Percentiles rank a stretch among this genome's conserved stretches.
phyloP scores from a whole-genome alignment of 1,140 invertebrate species.

The Pemphigus obesinymphae region DNA sequence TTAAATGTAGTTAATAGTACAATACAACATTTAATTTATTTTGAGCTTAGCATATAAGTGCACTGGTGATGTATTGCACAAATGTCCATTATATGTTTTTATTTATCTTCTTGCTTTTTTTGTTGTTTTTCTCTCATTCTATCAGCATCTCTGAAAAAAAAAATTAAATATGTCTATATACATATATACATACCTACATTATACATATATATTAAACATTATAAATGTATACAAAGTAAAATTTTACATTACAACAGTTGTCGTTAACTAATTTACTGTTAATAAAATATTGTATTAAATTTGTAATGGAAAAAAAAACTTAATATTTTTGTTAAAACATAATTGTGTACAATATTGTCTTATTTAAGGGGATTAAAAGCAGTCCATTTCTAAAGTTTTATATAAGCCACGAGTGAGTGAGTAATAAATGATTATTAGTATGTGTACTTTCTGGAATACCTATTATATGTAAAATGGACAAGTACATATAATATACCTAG shows the following conservation, averaged over 20 bases:
- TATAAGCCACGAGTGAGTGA: no score
- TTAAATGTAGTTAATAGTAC: neutral
- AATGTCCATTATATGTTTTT: neutral
- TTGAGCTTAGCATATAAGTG: neutral
- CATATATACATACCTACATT: no score
- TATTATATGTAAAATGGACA: no score
- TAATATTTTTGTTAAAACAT: neutral
- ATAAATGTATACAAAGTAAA: neutral
- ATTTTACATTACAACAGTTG: neutral
- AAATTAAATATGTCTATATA: neutral
- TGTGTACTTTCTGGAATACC: no score
- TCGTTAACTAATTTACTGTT: no score
- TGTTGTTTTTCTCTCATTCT: conserved; percentile 74
- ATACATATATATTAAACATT: neutral
- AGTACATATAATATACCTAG: no score
- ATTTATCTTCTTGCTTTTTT: conserved; percentile 43
- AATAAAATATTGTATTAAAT: neutral
- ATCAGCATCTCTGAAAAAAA: conserved; percentile 67
- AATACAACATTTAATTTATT: conserved; percentile 5
- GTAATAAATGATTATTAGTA: no score
- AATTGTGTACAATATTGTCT: no score
- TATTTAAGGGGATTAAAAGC: no score
- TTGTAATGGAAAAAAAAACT: no score
- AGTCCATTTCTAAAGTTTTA: no score
- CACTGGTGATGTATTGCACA: neutral